Base-by-base conservation (phyloP, 1,140 invertebrate genomes). In the Tyrophagus putrescentiae region DNA sequence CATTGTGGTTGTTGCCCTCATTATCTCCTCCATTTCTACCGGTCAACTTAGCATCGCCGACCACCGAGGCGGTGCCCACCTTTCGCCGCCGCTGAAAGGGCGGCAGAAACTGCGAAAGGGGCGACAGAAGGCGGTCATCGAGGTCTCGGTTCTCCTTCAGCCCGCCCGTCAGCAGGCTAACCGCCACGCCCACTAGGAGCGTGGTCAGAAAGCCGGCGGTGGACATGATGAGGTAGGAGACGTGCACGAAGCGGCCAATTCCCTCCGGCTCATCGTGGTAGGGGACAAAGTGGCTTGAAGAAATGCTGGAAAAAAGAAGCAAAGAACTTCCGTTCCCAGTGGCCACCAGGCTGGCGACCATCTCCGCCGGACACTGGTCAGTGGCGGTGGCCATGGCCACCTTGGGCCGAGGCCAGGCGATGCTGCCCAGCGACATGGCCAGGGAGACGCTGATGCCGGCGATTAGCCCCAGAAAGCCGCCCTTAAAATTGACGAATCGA, bases 401-500 rank as follows among this genome's bases (percentile, higher is more conserved):
- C 21, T 44, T 27, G n/a, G 25, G 33, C 50, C 34, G 23, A 32
- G n/a, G 62, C 29, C 48, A 36, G 58, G 50, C 29, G 2, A 63
- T 28, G 4, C 36, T 41, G 27, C 62, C 58, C 27, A 57, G 16
- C 13, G 56, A 36, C 1, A 63, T 31, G 5, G 34, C 45, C 18
- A 61, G 13, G 27, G 29, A 31, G 53, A 63, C 53, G 9, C 36
- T 18, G n/a, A 45, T 23, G 18, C 62, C 62, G 21, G 21, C 39
- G 13, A 63, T 18, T 6, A 63, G 50, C 25, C 27, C 39, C 11
- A 63, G 21, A 7, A 63, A 56, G 28, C 62, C 62, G 5, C 58
- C 62, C 59, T 72, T 75, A 7, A 79, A 73, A 67, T 84, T 85
- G 0, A 80, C 78, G 72, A 76, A 78, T 0, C 84, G 84, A 41